A percentile compares a stretch with the other conserved stretches of the same genome.
Evolutionary conservation across 2,888 invertebrate species (phyloP).

Genomic region (Bellardia pandia): DNA sequence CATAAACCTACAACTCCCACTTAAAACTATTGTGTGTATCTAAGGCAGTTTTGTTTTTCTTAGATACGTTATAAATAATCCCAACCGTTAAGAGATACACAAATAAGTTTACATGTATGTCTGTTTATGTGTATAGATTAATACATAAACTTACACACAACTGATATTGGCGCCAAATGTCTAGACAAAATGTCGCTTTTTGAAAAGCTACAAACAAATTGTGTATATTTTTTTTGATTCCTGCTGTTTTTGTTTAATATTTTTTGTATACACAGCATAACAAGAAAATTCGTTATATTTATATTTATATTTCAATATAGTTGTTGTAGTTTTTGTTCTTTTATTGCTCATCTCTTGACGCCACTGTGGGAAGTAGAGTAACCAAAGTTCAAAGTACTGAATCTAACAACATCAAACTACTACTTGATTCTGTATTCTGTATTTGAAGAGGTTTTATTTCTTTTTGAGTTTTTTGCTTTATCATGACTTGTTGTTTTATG

Average conservation of each 20-base stretch:
- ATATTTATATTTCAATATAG: constrained; percentile 14
- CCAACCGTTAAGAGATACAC: not conserved
- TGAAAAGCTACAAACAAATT: constrained; percentile 14
- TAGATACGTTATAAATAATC: constrained; percentile 1
- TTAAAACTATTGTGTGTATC: constrained; percentile 3
- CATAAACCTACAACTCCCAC: constrained; percentile 3
- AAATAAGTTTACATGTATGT: not conserved
- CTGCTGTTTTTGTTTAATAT: constrained; percentile 18
- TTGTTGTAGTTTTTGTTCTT: constrained; percentile 21
- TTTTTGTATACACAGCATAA: constrained; percentile 15
- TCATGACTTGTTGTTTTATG: constrained; percentile 36
- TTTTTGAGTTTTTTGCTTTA: not conserved
- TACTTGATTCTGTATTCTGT: not conserved
- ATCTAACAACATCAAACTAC: not conserved
- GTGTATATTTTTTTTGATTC: constrained; percentile 59
- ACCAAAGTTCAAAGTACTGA: constrained; percentile 53
- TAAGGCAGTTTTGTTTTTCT: constrained; percentile 20
- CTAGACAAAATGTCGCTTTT: constrained; percentile 77
- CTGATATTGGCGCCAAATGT: constrained; percentile 76
- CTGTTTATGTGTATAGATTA: not conserved
- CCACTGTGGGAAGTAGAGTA: not conserved
- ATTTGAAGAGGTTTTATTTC: not conserved
- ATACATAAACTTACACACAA: constrained; percentile 28
- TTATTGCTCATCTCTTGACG: constrained; percentile 12
- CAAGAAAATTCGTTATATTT: constrained; percentile 43